phyloP scores from a whole-genome alignment of 2,113 vertebrate species.

The Otus sunia region DNA sequence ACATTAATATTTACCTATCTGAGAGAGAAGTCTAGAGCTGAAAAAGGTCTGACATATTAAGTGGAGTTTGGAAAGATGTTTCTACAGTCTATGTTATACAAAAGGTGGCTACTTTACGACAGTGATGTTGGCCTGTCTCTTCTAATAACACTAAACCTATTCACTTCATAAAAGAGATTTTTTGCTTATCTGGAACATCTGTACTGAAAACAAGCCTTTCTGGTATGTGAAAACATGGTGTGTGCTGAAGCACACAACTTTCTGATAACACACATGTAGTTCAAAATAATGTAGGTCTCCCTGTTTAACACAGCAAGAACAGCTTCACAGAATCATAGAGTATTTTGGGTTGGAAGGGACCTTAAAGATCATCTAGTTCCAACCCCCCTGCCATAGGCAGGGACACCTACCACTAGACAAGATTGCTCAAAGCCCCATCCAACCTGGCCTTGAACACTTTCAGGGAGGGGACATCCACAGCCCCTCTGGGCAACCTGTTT shows the following conservation, averaged over 20 bases:
- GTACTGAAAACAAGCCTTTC: not conserved
- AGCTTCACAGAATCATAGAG: not conserved
- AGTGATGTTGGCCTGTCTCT: not conserved
- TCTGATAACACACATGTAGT: not conserved
- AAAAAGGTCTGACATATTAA: not conserved
- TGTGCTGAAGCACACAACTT: not conserved
- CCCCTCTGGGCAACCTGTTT: too few relatives aligned
- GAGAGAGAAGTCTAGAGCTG: not conserved
- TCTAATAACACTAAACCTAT: not conserved
- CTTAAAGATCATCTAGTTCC: too few relatives aligned
- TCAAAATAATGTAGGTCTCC: not conserved
- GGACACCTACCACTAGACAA: too few relatives aligned
- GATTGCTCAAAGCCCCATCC: too few relatives aligned
- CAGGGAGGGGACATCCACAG: too few relatives aligned
- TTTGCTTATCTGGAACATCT: not conserved
- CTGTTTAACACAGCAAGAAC: not conserved
- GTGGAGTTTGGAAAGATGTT: not conserved
- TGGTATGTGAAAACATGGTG: not conserved
- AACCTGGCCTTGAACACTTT: too few relatives aligned
- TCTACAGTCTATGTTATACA: not conserved
- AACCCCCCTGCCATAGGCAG: too few relatives aligned
- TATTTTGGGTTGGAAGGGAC: too few relatives aligned
- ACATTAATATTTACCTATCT: not conserved
- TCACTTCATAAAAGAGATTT: not conserved
- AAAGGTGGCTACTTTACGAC: not conserved